A percentile compares a stretch with the other conserved stretches of the same genome.
Evolutionary conservation across 2,797 vertebrate genomes (phyloP).

Genomic region (Philypnodon macrostomus): DNA sequence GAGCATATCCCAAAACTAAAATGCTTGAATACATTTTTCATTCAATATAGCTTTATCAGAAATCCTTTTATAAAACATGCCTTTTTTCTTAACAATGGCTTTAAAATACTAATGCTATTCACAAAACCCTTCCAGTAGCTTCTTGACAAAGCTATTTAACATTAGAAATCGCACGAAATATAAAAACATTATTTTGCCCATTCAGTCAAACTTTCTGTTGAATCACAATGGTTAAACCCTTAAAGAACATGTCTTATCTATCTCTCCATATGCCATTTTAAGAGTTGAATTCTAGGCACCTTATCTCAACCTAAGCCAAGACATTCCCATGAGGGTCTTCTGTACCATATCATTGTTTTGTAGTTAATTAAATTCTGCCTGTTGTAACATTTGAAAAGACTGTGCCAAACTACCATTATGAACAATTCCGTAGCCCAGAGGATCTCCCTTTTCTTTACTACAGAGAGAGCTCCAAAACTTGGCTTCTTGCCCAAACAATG

Average conservation of each 20-base stretch:
- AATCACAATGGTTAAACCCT: constrained; percentile 23
- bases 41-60: no score
- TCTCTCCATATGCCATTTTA: constrained; percentile 51
- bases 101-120: no score
- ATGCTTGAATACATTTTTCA: no score
- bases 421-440: constrained; percentile 55
- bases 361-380: constrained; percentile 53
- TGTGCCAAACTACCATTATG: constrained; percentile 44
- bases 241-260: constrained; percentile 52
- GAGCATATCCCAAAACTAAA: no score
- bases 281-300: constrained; percentile 26
- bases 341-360: constrained; percentile 48
- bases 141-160: not conserved
- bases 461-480: constrained; percentile 44
- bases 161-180: constrained; percentile 17
- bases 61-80: no score
- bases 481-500: constrained; percentile 51
- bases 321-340: constrained; percentile 20
- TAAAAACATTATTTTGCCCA: constrained; percentile 31
- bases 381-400: constrained; percentile 41
- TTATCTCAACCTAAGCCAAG: constrained; percentile 46
- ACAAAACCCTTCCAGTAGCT: no score
- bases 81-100: no score
- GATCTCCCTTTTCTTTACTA: constrained; percentile 52
- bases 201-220: constrained; percentile 17